Base-by-base conservation (phyloP, 2,113 vertebrate genomes). In the Heliornis fulica region DNA sequence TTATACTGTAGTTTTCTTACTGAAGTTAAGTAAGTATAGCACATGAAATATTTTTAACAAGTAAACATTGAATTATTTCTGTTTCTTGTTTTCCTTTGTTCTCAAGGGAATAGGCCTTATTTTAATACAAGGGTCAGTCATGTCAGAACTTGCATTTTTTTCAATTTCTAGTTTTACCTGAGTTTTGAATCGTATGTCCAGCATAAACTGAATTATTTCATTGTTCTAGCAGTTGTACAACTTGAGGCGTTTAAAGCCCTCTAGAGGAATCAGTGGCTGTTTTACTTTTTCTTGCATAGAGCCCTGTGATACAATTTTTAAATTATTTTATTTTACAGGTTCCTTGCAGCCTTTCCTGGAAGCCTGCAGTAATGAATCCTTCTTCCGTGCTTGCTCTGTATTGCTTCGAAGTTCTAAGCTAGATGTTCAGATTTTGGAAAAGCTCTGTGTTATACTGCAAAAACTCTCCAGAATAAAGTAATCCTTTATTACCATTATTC, bases 391-490 rank as follows among this genome's bases (percentile, higher is more conserved):
- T n/a, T 97, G 97, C 50, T 98, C 98, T 12, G 75, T 97, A 48
- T 94, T 99, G 53, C 98, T 99, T 69, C 98, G 94, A 77, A 98
- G 97, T 57, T 97, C 98, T 74, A 98, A 97, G 40, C 93, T 99
- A 78, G 98, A 99, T 89, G 90, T 98, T 60, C 94, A 90, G 5
- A 94, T 98, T 70, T 93, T 99, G 66, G 99, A 99, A 96, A 99
- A 99, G 93, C 96, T 99, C 87, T 98, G 98, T 87, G 98, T 99
- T 91, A 96, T 99, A 59, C 98, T 99, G 23, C 99, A 99, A 97
- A 99, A 99, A 59, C 98, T 99, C 94, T 99, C 99, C 54, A 98
- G 97, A 94, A 98, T 99, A 93, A 99, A 98, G 99, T 99, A 97
- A 98, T 97, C 40, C 41, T 90, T 91, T 90, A 36, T 32, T 77